These are phyloP conservation scores for Operophtera brumata DNA, from an alignment of 2,888 invertebrate species.

Conservation along the genomic window DNA sequence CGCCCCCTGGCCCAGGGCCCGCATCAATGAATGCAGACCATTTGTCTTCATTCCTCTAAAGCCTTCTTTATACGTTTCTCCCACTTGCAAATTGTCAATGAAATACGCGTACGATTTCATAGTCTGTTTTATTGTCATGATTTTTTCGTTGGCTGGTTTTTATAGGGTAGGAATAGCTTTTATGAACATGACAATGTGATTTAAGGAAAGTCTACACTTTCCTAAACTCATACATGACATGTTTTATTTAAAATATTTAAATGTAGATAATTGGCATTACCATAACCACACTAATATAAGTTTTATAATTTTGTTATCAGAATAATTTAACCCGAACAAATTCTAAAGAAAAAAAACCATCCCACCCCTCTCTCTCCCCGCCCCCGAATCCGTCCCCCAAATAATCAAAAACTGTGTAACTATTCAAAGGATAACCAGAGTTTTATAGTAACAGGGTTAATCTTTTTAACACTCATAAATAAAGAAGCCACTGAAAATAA, in stretches of 20 bases:
- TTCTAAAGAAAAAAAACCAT: no score
- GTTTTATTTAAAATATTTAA: no score
- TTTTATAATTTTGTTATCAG: no score
- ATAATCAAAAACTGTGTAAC: neutral
- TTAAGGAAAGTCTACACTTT: no score
- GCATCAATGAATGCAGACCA: constrained; percentile 12
- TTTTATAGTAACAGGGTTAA: no score
- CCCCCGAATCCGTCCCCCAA: no score
- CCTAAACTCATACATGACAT: no score
- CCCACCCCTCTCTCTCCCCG: no score
- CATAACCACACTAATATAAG: no score
- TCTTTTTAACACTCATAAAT: neutral
- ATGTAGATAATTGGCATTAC: no score
- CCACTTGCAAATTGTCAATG: constrained; percentile 31
- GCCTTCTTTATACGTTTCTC: constrained; percentile 28
- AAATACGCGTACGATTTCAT: constrained; percentile 23
- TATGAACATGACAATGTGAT: neutral
- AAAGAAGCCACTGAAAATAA: constrained; percentile 9
- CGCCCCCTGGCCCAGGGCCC: constrained; percentile 3
- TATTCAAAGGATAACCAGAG: no score
- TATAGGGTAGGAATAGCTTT: neutral
- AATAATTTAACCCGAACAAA: no score
- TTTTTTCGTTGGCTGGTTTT: constrained; percentile 14
- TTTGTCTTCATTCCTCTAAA: constrained; percentile 35
- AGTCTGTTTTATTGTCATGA: constrained; percentile 17